Conservation (phyloP, 1,140 invertebrate genomes). For the Zaprionus taronus region DNA sequence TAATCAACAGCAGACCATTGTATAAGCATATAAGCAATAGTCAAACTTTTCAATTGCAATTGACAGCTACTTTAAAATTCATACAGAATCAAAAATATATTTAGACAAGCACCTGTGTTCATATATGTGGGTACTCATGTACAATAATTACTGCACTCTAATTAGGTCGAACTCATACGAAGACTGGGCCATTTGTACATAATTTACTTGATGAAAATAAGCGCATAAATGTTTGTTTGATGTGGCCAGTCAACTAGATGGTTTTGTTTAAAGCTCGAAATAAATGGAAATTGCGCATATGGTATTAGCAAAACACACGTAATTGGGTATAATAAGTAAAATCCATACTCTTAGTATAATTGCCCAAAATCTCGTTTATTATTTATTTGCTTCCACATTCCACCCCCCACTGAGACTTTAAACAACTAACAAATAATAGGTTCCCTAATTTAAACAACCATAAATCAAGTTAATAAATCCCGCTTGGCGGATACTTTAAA, state of each 20-base stretch:
- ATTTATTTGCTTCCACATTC: neutral
- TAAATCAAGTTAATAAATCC: constrained; percentile 20
- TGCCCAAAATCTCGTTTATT: neutral
- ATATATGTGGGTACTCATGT: too few relatives aligned
- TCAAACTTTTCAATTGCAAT: neutral
- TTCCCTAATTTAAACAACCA: constrained; percentile 11
- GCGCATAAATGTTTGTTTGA: neutral
- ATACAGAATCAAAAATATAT: neutral
- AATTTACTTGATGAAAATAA: neutral
- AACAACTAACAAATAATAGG: neutral
- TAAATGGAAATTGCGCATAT: neutral
- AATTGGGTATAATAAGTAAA: neutral
- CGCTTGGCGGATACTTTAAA: neutral
- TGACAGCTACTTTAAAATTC: neutral
- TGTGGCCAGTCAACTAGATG: neutral
- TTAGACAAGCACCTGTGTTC: too few relatives aligned
- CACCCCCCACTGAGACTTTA: neutral
- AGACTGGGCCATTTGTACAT: neutral
- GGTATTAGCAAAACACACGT: neutral
- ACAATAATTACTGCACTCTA: neutral
- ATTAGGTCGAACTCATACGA: neutral
- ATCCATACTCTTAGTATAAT: neutral
- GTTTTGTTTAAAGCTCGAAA: neutral
- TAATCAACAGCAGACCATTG: too few relatives aligned
- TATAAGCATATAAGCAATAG: too few relatives aligned